Evolutionary conservation across 2,888 invertebrate species (phyloP), one percentile per base, ranked within the genome.

Genomic region (Herminia tarsipennalis): DNA sequence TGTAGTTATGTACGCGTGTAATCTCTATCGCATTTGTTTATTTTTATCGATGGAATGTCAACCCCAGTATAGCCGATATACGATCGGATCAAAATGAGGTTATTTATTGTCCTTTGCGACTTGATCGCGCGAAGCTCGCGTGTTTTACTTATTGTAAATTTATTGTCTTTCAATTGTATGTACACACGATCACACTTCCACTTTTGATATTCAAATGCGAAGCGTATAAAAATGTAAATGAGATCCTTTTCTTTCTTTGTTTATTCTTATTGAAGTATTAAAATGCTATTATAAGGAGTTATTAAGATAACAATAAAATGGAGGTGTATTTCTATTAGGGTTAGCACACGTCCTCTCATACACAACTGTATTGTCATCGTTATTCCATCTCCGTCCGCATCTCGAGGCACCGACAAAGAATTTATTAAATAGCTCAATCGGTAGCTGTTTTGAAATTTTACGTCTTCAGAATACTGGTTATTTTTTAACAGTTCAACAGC

Each of bases 31-130:
- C 64, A 66, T 72, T 74, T 66, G 59, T 74, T 71, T 73, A 60
- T 71, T 65, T 72, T 73, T 76, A 75, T 73, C 72, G 68, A 70
- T 73, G 58, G 48, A 48, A 70, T 60, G 73, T 66, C 71, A 66
- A 56, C 50, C 62, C 52, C 24, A n/a, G 57, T 55, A 47, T 40
- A 46, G 35, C 28, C 56, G 56, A 62, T 62, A 59, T 54, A 48
- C 66, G 67, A 73, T 73, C 58, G 36, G 54, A 60, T 69, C 69
- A 70, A 68, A 69, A 68, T 61, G 66, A 66, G 59, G 66, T 74
- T 73, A 74, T 74, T 72, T 74, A 74, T 74, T 57, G 66, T 66
- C 47, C 55, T 62, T 43, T 49, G 60, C 56, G 62, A 66, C 29
- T 65, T 62, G 56, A 57, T 64, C 56, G 71, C 54, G 56, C 47